Base-by-base conservation (phyloP, 2,888 invertebrate genomes). In the Prenolepis imparis region DNA sequence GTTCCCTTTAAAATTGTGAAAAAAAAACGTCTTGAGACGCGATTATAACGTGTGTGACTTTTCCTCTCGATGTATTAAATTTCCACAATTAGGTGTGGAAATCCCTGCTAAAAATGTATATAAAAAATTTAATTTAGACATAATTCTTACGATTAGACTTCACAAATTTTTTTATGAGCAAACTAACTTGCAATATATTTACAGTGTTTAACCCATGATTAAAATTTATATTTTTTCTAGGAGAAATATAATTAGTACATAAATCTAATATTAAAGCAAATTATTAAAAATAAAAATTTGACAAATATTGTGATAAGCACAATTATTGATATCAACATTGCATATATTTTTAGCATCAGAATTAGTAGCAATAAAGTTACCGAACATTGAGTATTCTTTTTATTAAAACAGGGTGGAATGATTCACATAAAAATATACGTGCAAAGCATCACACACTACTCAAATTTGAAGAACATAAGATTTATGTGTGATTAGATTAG, bases 331-430 rank as follows among this genome's bases (percentile, higher is more conserved):
- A 57, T 12, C 28, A 78, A 78, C 41, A 32, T 59, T 44, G 41
- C 21, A 44, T n/a, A 36, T n/a, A 28, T 28, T 28, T 72, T 32
- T 8, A 52, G 55, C 18, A 57, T 59, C 36, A 44, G n/a, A 68
- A 41, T 44, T 41, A 55, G 8, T 39, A 57, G n/a, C 18, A 55
- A 39, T 32, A 36, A 28, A 57, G 28, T 77, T 78, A 28, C n/a
- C 55, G 68, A 78, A 70, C 70, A 78, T 44, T 57, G 32, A 44
- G 36, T 70, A 32, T 36, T 59, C 28, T 78, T 11, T 48, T 36
- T 66, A 39, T 75, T 67, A 52, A 39, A 68, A 77, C 39, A 39
- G n/a, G 52, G 24, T 36, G 39, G 18, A 73, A 73, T 41, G 24
- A 12, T 55, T 55, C 39, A 68, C 70, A 55, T 77, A 12, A 39